These are phyloP conservation scores for Sciaenops ocellatus DNA, from an alignment of 2,797 vertebrate genomes.

Conservation along the genomic window DNA sequence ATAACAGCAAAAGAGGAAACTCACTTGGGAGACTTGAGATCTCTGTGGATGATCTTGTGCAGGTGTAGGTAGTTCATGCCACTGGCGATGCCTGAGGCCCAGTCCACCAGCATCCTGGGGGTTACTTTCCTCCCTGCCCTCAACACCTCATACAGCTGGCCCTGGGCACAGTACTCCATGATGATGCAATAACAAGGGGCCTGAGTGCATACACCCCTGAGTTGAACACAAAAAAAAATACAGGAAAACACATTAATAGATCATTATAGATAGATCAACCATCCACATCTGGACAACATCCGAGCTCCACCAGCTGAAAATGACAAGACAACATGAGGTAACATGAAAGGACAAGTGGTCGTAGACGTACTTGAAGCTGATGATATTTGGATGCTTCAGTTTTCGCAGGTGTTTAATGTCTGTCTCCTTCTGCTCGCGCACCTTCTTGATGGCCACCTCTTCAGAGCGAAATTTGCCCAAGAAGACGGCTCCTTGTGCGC, in stretches of 20 bases:
- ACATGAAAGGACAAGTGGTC: not conserved
- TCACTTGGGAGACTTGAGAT: conserved; percentile 99
- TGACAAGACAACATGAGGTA: not conserved
- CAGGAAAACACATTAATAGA: conserved; percentile 1
- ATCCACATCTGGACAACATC: not conserved
- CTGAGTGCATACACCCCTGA: conserved; percentile 97
- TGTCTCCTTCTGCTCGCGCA: conserved; percentile 98
- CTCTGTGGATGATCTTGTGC: conserved; percentile 99
- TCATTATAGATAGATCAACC: not conserved
- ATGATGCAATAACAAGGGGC: conserved; percentile 99
- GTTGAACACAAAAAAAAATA: conserved; percentile 14
- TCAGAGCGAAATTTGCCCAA: conserved; percentile 95
- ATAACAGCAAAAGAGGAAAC: conserved; percentile 56
- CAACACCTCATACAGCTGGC: conserved; percentile 97
- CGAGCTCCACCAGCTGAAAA: not conserved
- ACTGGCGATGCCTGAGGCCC: conserved; percentile 97
- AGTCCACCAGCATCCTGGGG: conserved; percentile 95
- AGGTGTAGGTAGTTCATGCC: conserved; percentile 99
- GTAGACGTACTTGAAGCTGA: conserved; percentile 94
- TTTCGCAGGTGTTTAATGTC: conserved; percentile 98
- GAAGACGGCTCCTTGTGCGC: conserved; percentile 97
- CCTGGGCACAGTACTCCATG: conserved; percentile 99
- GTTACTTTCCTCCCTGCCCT: conserved; percentile 94
- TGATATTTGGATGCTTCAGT: conserved; percentile 98
- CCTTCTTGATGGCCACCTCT: conserved; percentile 99